A percentile compares a stretch with the other conserved stretches of the same genome.
These are phyloP conservation scores for Volucella bombylans DNA, from an alignment of 2,888 invertebrate species.

Conservation along the genomic window DNA sequence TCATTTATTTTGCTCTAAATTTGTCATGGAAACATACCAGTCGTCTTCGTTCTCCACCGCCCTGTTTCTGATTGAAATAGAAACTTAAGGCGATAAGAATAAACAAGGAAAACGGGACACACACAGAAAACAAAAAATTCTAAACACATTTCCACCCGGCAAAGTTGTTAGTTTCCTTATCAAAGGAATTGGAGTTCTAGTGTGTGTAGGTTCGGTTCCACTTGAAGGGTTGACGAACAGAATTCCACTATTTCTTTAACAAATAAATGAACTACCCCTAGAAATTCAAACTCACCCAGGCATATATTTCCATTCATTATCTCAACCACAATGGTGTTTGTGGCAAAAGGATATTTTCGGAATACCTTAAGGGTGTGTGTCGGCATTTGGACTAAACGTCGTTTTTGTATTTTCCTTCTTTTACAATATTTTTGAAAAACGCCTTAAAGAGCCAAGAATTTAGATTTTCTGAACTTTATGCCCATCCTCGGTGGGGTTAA, in stretches of 20 bases:
- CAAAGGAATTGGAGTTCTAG: neutral
- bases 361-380: conserved; percentile 45
- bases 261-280: neutral
- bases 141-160: conserved; percentile 2
- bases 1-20: conserved; percentile 20
- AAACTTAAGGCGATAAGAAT: conserved; percentile 30
- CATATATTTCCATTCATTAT: conserved; percentile 51
- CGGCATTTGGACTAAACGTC: conserved; percentile 14
- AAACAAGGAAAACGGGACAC: conserved; percentile 6
- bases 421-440: neutral
- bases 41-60: neutral
- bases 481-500: too few relatives aligned
- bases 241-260: conserved; percentile 10
- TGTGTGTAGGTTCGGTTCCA: neutral
- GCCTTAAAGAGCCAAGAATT: conserved; percentile 14
- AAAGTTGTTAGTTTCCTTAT: conserved; percentile 42
- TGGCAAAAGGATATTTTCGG: conserved; percentile 7
- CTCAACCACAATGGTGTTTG: conserved; percentile 51
- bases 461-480: neutral
- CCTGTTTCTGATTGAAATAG: conserved; percentile 13
- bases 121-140: conserved; percentile 1
- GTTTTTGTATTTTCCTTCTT: neutral
- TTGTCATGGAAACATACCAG: neutral
- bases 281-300: conserved; percentile 11
- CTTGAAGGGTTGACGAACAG: conserved; percentile 15